phyloP scores from a whole-genome alignment of 2,797 vertebrate species.

The Typhlichthys subterraneus region DNA sequence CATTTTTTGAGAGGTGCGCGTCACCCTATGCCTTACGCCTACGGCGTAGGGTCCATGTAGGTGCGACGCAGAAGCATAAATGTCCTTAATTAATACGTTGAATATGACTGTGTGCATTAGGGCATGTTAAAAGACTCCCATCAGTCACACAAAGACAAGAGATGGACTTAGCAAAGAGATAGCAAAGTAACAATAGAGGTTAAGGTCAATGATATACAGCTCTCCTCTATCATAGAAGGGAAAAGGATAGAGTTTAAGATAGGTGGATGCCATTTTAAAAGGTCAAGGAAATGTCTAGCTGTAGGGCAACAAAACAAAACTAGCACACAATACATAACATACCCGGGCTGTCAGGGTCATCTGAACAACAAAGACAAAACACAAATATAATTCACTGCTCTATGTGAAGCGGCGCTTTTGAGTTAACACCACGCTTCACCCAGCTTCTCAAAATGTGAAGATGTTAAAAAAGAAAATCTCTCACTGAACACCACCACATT shows the following conservation, averaged over 20 bases:
- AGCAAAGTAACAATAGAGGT: constrained; percentile 22
- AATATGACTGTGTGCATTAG: constrained; percentile 41
- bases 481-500: constrained; percentile 15
- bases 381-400: constrained; percentile 74
- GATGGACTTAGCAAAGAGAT: constrained; percentile 14
- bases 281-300: constrained; percentile 41
- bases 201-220: constrained; percentile 14
- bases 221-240: constrained; percentile 48
- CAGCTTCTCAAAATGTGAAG: constrained; percentile 47
- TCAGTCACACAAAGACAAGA: constrained; percentile 48
- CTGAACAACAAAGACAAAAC: constrained; percentile 79
- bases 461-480: constrained; percentile 10
- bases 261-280: constrained; percentile 38
- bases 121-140: constrained; percentile 6
- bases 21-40: no score
- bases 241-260: constrained; percentile 39
- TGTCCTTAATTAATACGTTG: constrained; percentile 18
- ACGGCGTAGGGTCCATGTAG: no score
- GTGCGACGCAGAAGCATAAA: constrained; percentile 44
- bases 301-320: constrained; percentile 50
- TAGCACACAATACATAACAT: constrained; percentile 75
- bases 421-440: constrained; percentile 42
- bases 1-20: no score
- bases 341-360: constrained; percentile 80
- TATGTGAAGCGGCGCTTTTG: constrained; percentile 60